A percentile compares a stretch with the other conserved stretches of the same genome.
Conservation (phyloP, 2,797 vertebrate species). For the Acanthurus lineatus region DNA sequence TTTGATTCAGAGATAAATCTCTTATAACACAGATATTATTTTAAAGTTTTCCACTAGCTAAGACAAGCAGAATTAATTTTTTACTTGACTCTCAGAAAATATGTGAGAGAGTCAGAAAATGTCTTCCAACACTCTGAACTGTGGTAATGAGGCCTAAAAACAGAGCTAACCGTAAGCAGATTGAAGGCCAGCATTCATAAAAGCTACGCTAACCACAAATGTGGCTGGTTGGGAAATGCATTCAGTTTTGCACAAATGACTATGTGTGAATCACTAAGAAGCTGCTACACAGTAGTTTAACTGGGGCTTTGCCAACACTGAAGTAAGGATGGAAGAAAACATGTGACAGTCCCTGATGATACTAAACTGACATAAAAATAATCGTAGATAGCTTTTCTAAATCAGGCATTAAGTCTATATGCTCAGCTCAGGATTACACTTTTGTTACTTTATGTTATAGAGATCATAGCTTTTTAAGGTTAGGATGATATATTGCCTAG, state of each 20-base stretch:
- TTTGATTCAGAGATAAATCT: no score
- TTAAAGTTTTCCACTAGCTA: constrained; percentile 3
- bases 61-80: neutral
- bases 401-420: neutral
- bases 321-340: neutral
- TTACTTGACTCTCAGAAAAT: neutral
- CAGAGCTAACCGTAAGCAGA: constrained; percentile 20
- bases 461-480: no score
- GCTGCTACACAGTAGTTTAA: constrained; percentile 23
- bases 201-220: constrained; percentile 55
- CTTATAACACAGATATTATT: no score
- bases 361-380: neutral
- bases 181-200: constrained; percentile 48
- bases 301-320: constrained; percentile 1
- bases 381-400: neutral
- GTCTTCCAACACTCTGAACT: constrained; percentile 9
- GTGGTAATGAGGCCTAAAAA: constrained; percentile 38
- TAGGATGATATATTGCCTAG: no score
- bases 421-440: constrained; percentile 1
- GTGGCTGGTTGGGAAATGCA: constrained; percentile 55
- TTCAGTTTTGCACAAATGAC: constrained; percentile 42
- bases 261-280: constrained; percentile 37
- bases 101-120: neutral
- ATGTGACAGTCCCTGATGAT: constrained; percentile 1
- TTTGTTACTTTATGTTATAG: neutral